Conservation (phyloP, 2,797 vertebrate genomes). For the Onychomys leucogaster region DNA sequence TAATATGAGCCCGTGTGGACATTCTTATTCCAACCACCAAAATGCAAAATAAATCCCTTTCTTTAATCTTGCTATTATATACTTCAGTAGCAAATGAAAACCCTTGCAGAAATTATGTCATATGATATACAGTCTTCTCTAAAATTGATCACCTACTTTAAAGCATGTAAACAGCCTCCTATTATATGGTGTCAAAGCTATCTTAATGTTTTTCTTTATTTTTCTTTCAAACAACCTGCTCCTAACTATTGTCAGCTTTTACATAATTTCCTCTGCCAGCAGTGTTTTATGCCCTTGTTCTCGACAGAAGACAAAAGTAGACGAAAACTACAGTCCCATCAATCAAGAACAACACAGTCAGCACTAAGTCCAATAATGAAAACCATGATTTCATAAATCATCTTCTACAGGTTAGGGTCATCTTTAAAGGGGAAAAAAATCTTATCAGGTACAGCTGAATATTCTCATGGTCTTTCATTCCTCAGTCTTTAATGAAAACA, state of each 20-base stretch:
- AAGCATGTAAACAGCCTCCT: slow-evolving; percentile 31
- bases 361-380: slow-evolving; percentile 95
- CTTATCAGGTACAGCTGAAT: slow-evolving; percentile 89
- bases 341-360: slow-evolving; percentile 94
- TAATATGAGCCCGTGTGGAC: not conserved
- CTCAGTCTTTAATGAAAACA: slow-evolving; percentile 89
- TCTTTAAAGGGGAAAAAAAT: slow-evolving; percentile 91
- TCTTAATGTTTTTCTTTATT: slow-evolving; percentile 55
- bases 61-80: slow-evolving; percentile 15
- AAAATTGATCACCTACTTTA: slow-evolving; percentile 56
- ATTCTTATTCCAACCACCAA: not conserved
- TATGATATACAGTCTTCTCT: slow-evolving; percentile 37
- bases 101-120: slow-evolving; percentile 44
- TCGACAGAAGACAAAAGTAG: slow-evolving; percentile 79
- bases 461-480: slow-evolving; percentile 85
- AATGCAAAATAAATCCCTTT: slow-evolving; percentile 18
- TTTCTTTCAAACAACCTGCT: slow-evolving; percentile 59
- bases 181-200: not conserved
- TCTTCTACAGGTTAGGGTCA: slow-evolving; percentile 92
- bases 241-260: slow-evolving; percentile 72
- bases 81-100: slow-evolving; percentile 46
- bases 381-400: slow-evolving; percentile 97
- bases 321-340: slow-evolving; percentile 85
- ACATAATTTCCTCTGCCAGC: slow-evolving; percentile 80
- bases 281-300: slow-evolving; percentile 85